phyloP scores from a whole-genome alignment of 2,888 invertebrate genomes.

The Dryadula phaetusa region DNA sequence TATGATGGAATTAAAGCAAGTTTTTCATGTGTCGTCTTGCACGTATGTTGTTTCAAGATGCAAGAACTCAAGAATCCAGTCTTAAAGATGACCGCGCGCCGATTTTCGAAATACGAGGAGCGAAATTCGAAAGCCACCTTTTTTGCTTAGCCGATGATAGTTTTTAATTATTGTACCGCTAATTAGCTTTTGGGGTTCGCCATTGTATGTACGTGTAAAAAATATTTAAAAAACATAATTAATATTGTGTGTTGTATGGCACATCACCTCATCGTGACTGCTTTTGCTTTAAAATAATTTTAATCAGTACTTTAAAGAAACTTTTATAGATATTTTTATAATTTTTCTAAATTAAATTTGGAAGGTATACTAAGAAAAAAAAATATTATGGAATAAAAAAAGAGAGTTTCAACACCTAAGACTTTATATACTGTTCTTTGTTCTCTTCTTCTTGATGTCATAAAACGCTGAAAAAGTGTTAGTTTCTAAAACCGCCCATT shows the following conservation, averaged over 20 bases:
- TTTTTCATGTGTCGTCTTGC: slow-evolving; percentile 32
- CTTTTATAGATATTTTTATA: too few species aligned
- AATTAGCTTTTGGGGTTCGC: slow-evolving; percentile 68
- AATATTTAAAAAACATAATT: neutral
- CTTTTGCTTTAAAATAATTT: neutral
- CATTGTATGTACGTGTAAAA: slow-evolving; percentile 34
- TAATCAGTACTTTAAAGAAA: too few species aligned
- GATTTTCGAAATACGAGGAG: slow-evolving; percentile 82
- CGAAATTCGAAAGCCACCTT: slow-evolving; percentile 75
- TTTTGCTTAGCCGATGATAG: slow-evolving; percentile 67
- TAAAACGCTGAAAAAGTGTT: too few species aligned
- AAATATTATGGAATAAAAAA: too few species aligned
- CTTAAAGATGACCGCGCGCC: slow-evolving; percentile 68
- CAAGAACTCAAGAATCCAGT: slow-evolving; percentile 57
- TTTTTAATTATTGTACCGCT: slow-evolving; percentile 75
- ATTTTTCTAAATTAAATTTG: too few species aligned
- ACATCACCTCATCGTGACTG: neutral
- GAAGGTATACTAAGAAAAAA: too few species aligned
- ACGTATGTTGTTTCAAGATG: slow-evolving; percentile 45
- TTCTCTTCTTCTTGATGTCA: too few species aligned
- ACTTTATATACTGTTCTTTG: too few species aligned
- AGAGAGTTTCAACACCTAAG: too few species aligned
- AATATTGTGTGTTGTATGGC: neutral
- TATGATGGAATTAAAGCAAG: slow-evolving; percentile 33
- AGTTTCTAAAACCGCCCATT: too few species aligned